Base-by-base conservation (phyloP, 1,140 invertebrate species). In the Sitophilus oryzae region DNA sequence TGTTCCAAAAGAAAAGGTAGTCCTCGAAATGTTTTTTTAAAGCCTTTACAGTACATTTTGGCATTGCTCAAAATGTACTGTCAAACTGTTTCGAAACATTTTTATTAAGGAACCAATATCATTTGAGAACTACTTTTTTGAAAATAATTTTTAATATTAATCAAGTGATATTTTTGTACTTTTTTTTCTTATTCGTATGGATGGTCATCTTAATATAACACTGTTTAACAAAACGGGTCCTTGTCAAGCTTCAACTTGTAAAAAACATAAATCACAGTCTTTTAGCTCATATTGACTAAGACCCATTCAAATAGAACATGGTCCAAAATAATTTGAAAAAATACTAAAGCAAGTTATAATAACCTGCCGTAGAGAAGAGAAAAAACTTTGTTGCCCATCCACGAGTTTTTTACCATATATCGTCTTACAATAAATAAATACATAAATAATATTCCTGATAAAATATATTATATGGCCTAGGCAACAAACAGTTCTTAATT, bases 91-190 rank as follows among this genome's bases (percentile, higher is more conserved):
- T n/a, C 30, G 36, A 18, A 15, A 8, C 21, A 22, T n/a, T 22
- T 9, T 10, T 23, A 44, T 8, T n/a, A 11, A 11, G n/a, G n/a
- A 18, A n/a, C 42, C 18, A 16, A 38, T 6, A 38, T 2, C 6
- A 38, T 2, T n/a, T 16, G 18, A 4, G 18, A 38, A 16, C 15
- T 15, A 11, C 16, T 48, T 43, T 20, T n/a, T 11, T 9, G 18
- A 11, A 40, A 23, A 8, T 18, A 5, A 16, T 16, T 1, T 38
- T 16, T 3, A 6, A 21, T 19, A 3, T 48, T 30, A 46, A 14
- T 30, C 15, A 48, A 40, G 9, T 23, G 20, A 22, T 14, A 23
- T 40, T 50, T 50, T 50, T 50, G 47, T 50, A 50, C 47, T 50
- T 50, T 50, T 50, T 25, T 40, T 10, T 21, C 11, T 19, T 20